These are phyloP conservation scores for Cryptotis parvus DNA, from an alignment of 2,113 vertebrate genomes.

Conservation along the genomic window DNA sequence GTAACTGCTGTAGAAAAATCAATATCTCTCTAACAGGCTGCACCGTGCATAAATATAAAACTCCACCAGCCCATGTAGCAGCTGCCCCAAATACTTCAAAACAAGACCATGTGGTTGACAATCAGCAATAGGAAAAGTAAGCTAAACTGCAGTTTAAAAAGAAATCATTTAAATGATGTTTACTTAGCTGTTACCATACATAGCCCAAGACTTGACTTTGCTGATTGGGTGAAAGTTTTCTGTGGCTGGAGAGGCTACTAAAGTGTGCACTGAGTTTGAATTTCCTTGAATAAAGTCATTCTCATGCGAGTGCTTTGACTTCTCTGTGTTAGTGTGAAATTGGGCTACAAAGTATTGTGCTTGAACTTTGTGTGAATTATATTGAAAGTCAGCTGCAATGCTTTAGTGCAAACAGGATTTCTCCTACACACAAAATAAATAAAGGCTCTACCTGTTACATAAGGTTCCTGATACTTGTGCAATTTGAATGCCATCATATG, in stretches of 20 bases:
- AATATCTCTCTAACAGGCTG: constrained; percentile 66
- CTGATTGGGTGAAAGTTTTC: background rate
- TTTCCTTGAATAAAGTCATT: background rate
- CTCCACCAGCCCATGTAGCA: constrained; percentile 42
- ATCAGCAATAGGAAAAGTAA: constrained; percentile 1
- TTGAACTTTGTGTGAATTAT: background rate
- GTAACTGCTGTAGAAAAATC: constrained; percentile 68
- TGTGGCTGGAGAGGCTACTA: background rate
- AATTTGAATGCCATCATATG: background rate
- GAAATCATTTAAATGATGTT: constrained; percentile 58
- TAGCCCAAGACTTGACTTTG: constrained; percentile 30
- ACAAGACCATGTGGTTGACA: constrained; percentile 58
- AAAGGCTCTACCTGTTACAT: background rate
- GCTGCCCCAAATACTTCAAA: constrained; percentile 71
- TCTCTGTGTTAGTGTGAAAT: background rate
- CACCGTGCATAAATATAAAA: constrained; percentile 61
- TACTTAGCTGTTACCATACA: constrained; percentile 50
- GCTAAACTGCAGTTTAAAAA: background rate
- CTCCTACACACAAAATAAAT: too few relatives aligned
- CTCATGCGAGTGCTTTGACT: background rate
- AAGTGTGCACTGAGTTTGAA: background rate
- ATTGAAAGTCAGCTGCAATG: background rate
- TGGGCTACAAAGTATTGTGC: too few relatives aligned
- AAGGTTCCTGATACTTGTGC: background rate
- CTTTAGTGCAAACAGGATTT: background rate